Conservation (phyloP, 2,888 invertebrate genomes). For the Leptopilina syphax region DNA sequence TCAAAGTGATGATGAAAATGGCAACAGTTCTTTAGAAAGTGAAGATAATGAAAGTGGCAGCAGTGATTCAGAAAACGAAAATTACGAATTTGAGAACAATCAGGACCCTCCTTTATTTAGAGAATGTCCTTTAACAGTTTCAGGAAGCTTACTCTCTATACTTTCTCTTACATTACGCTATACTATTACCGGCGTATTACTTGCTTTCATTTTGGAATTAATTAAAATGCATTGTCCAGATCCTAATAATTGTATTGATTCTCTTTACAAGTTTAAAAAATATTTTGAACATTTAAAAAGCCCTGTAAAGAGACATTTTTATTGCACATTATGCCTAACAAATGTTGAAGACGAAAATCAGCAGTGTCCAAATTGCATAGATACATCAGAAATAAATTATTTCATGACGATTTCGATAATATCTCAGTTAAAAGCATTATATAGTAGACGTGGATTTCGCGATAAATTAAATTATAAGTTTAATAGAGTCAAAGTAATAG, state of each 20-base stretch:
- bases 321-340: neutral
- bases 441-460: too few species aligned
- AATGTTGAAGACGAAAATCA: neutral
- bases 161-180: neutral
- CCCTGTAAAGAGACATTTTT: neutral
- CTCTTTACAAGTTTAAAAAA: neutral
- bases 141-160: neutral
- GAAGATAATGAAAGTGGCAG: too few species aligned
- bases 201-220: neutral
- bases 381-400: neutral
- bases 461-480: too few species aligned
- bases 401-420: neutral
- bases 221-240: neutral
- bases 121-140: neutral
- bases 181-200: neutral
- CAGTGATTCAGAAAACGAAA: too few species aligned
- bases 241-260: neutral
- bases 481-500: too few species aligned
- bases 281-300: constrained; percentile 1
- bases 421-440: too few species aligned
- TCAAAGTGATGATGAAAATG: too few species aligned
- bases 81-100: too few species aligned
- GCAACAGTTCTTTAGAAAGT: too few species aligned
- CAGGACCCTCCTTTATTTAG: neutral
- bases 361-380: neutral